Conservation (phyloP, 2,888 invertebrate species). For the Drosophila multiciliata region DNA sequence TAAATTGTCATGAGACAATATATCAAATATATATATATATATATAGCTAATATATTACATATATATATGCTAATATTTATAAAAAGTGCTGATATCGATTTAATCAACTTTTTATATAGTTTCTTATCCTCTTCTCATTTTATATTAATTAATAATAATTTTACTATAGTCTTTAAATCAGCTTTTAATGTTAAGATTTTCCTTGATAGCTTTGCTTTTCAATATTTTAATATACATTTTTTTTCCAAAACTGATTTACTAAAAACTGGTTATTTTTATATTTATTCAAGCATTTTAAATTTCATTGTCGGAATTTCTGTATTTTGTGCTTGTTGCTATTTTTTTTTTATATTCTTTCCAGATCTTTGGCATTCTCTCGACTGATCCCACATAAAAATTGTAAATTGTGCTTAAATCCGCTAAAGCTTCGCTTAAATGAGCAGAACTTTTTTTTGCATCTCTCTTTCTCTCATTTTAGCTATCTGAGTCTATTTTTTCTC, state of each 20-base stretch:
- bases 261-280: neutral
- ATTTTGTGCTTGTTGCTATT: neutral
- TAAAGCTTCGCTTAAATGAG: constrained; percentile 37
- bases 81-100: neutral
- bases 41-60: neutral
- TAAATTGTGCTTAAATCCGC: constrained; percentile 38
- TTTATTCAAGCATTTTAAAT: neutral
- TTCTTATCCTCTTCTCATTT: neutral
- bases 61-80: neutral
- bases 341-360: neutral
- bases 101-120: neutral
- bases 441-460: constrained; percentile 17
- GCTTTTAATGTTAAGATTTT: neutral
- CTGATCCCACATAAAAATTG: constrained; percentile 13
- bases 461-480: neutral
- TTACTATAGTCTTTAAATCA: neutral
- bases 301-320: neutral
- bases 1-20: neutral
- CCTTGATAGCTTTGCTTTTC: neutral
- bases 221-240: neutral
- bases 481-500: neutral
- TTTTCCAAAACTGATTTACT: neutral
- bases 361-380: neutral
- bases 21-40: neutral
- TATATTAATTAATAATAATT: neutral